phyloP scores from a whole-genome alignment of 2,888 invertebrate genomes.

The Phasia obesa region DNA sequence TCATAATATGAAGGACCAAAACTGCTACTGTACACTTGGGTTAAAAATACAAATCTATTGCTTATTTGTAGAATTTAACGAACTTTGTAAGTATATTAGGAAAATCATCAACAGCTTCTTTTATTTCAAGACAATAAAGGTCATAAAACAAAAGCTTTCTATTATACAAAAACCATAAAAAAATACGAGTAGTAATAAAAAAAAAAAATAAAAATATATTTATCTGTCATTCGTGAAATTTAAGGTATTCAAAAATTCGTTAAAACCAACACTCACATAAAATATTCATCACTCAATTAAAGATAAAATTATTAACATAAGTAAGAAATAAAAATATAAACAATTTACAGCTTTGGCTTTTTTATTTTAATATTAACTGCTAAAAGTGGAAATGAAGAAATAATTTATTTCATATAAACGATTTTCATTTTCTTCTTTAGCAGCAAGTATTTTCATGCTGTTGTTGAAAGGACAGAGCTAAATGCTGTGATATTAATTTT shows the following conservation, averaged over 20 bases:
- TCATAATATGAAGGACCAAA: background rate
- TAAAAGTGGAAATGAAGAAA: slow-evolving; percentile 70
- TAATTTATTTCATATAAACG: slow-evolving; percentile 70
- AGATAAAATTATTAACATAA: slow-evolving; percentile 8
- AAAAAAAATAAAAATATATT: slow-evolving; percentile 25
- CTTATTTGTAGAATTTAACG: slow-evolving; percentile 50
- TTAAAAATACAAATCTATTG: slow-evolving; percentile 23
- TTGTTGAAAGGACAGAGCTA: too few relatives aligned
- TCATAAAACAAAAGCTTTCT: slow-evolving; percentile 38
- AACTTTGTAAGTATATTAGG: slow-evolving; percentile 64
- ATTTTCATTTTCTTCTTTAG: slow-evolving; percentile 16
- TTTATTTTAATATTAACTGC: slow-evolving; percentile 24
- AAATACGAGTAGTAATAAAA: slow-evolving; percentile 15
- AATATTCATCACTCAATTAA: slow-evolving; percentile 30
- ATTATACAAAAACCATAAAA: slow-evolving; percentile 18
- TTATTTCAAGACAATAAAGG: background rate
- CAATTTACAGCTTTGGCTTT: slow-evolving; percentile 22
- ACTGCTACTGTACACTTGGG: slow-evolving; percentile 3
- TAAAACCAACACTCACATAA: slow-evolving; percentile 20
- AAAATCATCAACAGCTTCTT: slow-evolving; percentile 12
- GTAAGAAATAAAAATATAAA: background rate
- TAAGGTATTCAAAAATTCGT: slow-evolving; percentile 5
- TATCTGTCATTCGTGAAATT: slow-evolving; percentile 13
- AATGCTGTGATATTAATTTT: too few relatives aligned
- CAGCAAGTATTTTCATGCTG: too few relatives aligned